Base-by-base conservation (phyloP, 2,797 vertebrate genomes). In the Sebastolobus altivelis region DNA sequence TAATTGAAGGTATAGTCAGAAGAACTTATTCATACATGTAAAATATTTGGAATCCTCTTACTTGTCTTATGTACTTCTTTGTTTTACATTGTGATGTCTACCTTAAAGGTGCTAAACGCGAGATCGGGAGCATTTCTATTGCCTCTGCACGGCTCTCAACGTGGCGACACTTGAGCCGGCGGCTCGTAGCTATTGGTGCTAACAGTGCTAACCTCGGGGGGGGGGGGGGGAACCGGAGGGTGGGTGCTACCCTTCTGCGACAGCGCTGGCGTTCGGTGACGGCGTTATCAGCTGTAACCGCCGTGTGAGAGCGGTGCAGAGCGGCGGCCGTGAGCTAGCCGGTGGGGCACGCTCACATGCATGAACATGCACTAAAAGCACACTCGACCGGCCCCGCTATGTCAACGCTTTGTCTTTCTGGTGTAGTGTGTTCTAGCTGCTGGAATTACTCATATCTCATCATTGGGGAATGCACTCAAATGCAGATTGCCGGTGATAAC, bases 401-500 rank as follows among this genome's bases (percentile, higher is more conserved):
- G 46, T 49, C 46, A 49, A 49, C 46, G 18, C 46, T 49, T 49
- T 49, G 46, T 16, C 20, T 49, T 7, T 49, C 31, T 31, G 31
- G 31, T 5, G 5, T 37, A 33, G 16, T 63, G 58, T 81, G 65
- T 75, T 85, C 43, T 20, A 43, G 52, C 65, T 81, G 78, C 69
- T 56, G 46, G 37, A 52, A 60, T 14, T 63, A 37, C 74, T 84
- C 29, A 3, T 73, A 76, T 87, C 83, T 86, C 68, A 58, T 75
- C 71, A 69, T 69, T 52, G 14, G 65, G 67, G 84, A 87, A 86
- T 88, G 87, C 61, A 46, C 69, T 65, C 33, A n/a, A 69, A 75
- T 84, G 60, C 67, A 83, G 84, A 88, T 90, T 40, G 56, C 56
- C 60, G 18, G 49, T 27, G 78, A 87, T 90, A 85, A 78, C 62